A percentile compares a stretch with the other conserved stretches of the same genome.
These are phyloP conservation scores for Plodia interpunctella DNA, from an alignment of 1,140 invertebrate species.

Conservation along the genomic window DNA sequence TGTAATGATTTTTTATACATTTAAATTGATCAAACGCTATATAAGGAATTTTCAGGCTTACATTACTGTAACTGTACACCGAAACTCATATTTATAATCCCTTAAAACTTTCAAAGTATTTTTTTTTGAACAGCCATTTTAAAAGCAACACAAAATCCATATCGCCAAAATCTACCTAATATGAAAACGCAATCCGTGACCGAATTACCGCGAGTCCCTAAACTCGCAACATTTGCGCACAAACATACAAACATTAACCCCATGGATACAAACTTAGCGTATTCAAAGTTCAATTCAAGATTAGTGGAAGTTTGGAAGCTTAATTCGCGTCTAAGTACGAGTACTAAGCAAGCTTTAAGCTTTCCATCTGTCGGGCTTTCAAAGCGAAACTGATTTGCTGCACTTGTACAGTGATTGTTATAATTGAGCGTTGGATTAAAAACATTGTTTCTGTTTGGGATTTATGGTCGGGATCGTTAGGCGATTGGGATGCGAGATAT, in stretches of 20 bases:
- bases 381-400: conserved; percentile 8
- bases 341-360: conserved; percentile 23
- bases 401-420: conserved; percentile 8
- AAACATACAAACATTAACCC: conserved; percentile 14
- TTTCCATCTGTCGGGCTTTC: conserved; percentile 16
- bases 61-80: too few relatives aligned
- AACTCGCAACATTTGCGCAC: conserved; percentile 10
- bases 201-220: neutral
- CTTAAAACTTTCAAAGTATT: too few relatives aligned
- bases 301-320: conserved; percentile 24
- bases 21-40: too few relatives aligned
- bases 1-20: too few relatives aligned
- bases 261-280: conserved; percentile 15
- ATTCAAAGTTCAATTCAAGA: conserved; percentile 28
- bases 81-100: too few relatives aligned
- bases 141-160: neutral
- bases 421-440: conserved; percentile 3
- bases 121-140: neutral
- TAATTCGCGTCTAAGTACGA: conserved; percentile 29
- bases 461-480: too few relatives aligned
- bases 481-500: too few relatives aligned
- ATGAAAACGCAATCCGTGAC: neutral
- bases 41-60: too few relatives aligned
- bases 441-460: neutral
- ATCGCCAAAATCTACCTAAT: neutral